Base-by-base conservation (phyloP, 2,113 vertebrate genomes). In the Camelus bactrianus region DNA sequence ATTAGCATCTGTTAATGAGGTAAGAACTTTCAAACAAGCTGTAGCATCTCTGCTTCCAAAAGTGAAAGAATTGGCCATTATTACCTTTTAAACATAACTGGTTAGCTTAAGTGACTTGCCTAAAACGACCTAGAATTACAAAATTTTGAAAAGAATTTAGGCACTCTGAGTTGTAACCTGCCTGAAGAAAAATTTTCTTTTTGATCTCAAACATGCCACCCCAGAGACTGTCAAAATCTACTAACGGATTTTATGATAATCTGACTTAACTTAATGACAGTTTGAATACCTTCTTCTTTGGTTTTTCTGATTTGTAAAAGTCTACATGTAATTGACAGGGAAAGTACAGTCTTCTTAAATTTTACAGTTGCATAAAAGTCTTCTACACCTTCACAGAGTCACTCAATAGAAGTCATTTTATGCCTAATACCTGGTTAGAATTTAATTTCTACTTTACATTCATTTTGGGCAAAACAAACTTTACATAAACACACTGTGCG, bases 1-100 rank as follows among this genome's bases (percentile, higher is more conserved):
- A 97, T 96, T 97, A 97, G 52, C 81, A 95, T 93, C 96, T 96
- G 67, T 93, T 97, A 97, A 95, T 95, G 96, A 94, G 15, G 60
- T 13, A 93, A 95, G 38, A 86, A 97, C 24, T 96, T 96, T 97
- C 42, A 83, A 80, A 83, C n/a, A 96, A 95, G 72, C 73, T 80
- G 52, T 56, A 82, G 15, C 46, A 92, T 89, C 64, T 93, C 58
- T 67, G 38, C 32, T 80, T 94, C 48, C 64, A 82, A 75, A 11
- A 96, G 48, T 92, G 4, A 16, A 95, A 94, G 54, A 54, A 48
- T 3, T 76, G 81, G 35, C 62, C 54, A 80, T 94, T 82, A 85
- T 80, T 91, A 89, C 65, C 85, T 94, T 77, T 87, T 86, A 96
- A 91, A 73, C 10, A 83, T 52, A 93, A 62, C 30, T 80, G 24